Base-by-base conservation (phyloP, 1,140 invertebrate genomes). In the Doryteuthis pealeii region DNA sequence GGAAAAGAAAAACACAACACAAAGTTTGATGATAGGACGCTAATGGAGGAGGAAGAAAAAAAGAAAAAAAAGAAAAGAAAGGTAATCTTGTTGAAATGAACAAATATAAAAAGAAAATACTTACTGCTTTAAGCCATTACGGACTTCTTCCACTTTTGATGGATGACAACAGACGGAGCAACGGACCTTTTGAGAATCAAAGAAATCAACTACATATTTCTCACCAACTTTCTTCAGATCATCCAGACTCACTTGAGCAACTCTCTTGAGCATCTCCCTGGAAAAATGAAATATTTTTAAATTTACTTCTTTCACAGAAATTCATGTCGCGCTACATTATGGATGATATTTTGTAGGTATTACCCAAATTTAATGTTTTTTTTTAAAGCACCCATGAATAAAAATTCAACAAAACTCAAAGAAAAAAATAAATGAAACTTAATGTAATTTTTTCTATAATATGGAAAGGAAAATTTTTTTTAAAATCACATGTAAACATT, bases 151-250 rank as follows among this genome's bases (percentile, higher is more conserved):
- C 54, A 92, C 90, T 88, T 94, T 94, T 67, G 91, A 89, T n/a
- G 93, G 92, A 84, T 93, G 91, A 84, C 93, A 95, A 35, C 93
- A 92, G 71, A 95, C 86, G 54, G 91, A 90, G 58, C 92, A 91
- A 80, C 91, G 91, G 58, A 90, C 89, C 54, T 87, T 79, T 22
- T 87, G 85, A 10, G 90, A 85, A 82, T 92, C 88, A 80, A 90
- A 88, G 45, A 96, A 84, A 31, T 90, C 87, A 4, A 90, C 88
- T 30, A 96, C 87, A 88, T 95, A 95, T 80, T 91, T 91, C 31
- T 88, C 82, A 8, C 92, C 93, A 65, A 94, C 91, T 71, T 89
- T 86, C 71, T 89, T 89, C 77, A 94, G 87, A 79, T 93, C 91
- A 1, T 90, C 90, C 4, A 91, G 83, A 0, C 90, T 91, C 54